Evolutionary conservation across 2,888 invertebrate genomes (phyloP).

Genomic region (Caenorhabditis sp.): DNA sequence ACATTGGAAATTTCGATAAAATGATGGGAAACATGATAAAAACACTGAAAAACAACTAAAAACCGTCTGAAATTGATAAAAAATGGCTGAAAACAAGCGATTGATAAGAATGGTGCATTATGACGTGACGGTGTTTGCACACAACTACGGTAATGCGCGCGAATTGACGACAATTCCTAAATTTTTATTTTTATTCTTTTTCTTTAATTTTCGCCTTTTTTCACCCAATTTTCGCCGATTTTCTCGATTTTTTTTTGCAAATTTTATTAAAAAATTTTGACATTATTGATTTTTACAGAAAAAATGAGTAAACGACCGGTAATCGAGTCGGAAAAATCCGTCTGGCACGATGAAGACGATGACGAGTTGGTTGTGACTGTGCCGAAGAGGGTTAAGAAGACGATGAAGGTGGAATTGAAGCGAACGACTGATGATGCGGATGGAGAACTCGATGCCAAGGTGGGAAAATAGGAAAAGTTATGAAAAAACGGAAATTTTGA

Average conservation of each 20-base stretch:
- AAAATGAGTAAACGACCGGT: slow-evolving; percentile 47
- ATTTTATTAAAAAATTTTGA: slow-evolving; percentile 3
- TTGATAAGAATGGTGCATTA: slow-evolving; percentile 24
- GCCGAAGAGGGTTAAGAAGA: slow-evolving; percentile 62
- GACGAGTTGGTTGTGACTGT: slow-evolving; percentile 49
- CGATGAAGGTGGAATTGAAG: slow-evolving; percentile 55
- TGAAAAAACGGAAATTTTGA: slow-evolving; percentile 8
- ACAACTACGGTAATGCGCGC: slow-evolving; percentile 11
- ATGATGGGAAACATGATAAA: slow-evolving; percentile 27
- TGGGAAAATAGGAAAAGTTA: slow-evolving; percentile 1
- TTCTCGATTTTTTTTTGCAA: background rate
- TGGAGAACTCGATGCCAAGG: slow-evolving; percentile 47
- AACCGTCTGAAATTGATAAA: background rate
- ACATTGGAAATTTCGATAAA: slow-evolving; percentile 31
- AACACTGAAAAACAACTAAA: slow-evolving; percentile 26
- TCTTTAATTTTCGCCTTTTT: slow-evolving; percentile 2
- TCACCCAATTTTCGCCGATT: background rate
- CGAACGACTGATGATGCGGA: slow-evolving; percentile 57
- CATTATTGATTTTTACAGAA: background rate
- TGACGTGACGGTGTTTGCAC: slow-evolving; percentile 37
- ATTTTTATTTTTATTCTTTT: slow-evolving; percentile 8
- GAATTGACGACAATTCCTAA: slow-evolving; percentile 22
- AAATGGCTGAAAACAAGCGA: background rate
- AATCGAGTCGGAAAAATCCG: slow-evolving; percentile 42
- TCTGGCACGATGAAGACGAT: slow-evolving; percentile 70